Conservation (phyloP, 2,888 invertebrate species). For the Corythucha ciliata region DNA sequence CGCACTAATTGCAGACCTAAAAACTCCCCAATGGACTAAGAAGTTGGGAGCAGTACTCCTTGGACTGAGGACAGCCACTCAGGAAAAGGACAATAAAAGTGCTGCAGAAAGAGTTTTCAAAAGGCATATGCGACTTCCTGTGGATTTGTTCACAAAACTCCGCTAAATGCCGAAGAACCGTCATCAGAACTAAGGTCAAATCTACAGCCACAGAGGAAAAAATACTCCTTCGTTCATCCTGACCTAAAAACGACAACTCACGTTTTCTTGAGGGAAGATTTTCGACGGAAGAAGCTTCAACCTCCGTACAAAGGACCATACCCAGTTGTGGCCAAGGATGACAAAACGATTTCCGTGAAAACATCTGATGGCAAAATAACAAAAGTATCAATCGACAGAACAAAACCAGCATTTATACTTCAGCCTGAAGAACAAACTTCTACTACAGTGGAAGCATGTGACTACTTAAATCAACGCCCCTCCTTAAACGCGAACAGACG, state of each 20-base stretch:
- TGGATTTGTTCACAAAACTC: not conserved
- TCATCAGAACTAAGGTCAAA: too few species aligned
- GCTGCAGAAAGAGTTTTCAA: not conserved
- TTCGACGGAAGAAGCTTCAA: slow-evolving; percentile 10
- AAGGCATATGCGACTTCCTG: not conserved
- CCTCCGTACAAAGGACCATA: slow-evolving; percentile 22
- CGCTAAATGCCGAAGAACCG: too few species aligned
- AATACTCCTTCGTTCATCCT: not conserved
- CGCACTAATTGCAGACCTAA: slow-evolving; percentile 34
- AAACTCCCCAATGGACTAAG: slow-evolving; percentile 33
- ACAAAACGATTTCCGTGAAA: not conserved
- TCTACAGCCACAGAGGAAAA: not conserved
- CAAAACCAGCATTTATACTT: not conserved
- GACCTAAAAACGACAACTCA: slow-evolving; percentile 15
- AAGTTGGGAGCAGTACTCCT: slow-evolving; percentile 39
- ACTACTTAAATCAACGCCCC: too few species aligned
- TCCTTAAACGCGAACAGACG: too few species aligned
- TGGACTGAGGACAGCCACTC: slow-evolving; percentile 34
- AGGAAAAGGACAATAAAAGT: not conserved
- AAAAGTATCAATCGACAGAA: not conserved
- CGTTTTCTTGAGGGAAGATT: slow-evolving; percentile 19
- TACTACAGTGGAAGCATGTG: too few species aligned
- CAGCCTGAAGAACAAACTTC: too few species aligned
- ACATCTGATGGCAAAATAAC: not conserved
- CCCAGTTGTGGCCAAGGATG: not conserved